Percentiles rank a stretch among this genome's conserved stretches.
phyloP scores from a whole-genome alignment of 2,113 vertebrate species.

The Coregonus clupeaformis region DNA sequence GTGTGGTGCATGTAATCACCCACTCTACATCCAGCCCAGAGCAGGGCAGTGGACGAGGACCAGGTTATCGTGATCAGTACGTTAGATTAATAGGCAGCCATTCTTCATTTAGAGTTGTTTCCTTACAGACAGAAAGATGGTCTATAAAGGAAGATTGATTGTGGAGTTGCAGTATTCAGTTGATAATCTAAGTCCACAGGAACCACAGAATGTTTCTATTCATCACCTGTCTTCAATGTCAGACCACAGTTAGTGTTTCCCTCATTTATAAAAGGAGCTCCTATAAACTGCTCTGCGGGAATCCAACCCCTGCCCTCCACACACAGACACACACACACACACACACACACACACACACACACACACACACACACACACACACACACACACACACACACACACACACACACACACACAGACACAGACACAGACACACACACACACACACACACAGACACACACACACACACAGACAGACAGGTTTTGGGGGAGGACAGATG shows the following conservation, averaged over 20 bases:
- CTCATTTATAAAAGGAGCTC: conserved; percentile 45
- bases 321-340: conserved; percentile 15
- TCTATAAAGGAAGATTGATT: neutral
- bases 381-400: too few species aligned
- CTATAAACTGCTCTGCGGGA: conserved; percentile 33
- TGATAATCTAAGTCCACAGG: conserved; percentile 11
- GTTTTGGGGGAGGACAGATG: conserved; percentile 55
- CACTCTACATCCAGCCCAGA: neutral
- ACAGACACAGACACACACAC: too few species aligned
- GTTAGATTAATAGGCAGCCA: neutral
- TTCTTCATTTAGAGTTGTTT: neutral
- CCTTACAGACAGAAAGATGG: too few species aligned
- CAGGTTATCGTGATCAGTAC: neutral
- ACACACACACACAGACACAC: neutral
- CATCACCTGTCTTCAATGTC: conserved; percentile 25
- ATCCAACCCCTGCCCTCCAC: conserved; percentile 32
- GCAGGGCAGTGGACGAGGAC: neutral
- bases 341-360: conserved; percentile 10
- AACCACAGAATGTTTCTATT: neutral
- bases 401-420: too few species aligned
- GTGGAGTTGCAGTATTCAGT: conserved; percentile 1
- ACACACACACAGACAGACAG: conserved; percentile 1
- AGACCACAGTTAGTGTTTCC: conserved; percentile 27
- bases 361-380: conserved; percentile 2
- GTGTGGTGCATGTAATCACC: too few species aligned